Conservation (phyloP, 2,888 invertebrate genomes). For the Limnephilus marmoratus region DNA sequence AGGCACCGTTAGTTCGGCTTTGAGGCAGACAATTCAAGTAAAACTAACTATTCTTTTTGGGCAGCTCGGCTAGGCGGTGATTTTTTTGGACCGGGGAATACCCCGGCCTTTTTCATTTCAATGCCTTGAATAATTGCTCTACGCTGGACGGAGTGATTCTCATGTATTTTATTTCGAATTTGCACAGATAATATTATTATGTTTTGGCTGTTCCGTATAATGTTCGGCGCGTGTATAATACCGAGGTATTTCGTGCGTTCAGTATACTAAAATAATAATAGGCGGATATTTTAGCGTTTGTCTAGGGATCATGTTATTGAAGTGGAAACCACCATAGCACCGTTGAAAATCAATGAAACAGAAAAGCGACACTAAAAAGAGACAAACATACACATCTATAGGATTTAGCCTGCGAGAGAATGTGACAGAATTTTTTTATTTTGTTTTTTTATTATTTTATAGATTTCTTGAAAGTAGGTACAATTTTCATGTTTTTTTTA, state of each 20-base stretch:
- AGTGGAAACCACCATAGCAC: no score
- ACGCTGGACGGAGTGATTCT: neutral
- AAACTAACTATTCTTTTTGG: slow-evolving; percentile 33
- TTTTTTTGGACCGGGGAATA: slow-evolving; percentile 32
- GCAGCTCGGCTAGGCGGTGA: neutral
- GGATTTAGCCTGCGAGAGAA: no score
- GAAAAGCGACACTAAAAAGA: no score
- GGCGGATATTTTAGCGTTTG: neutral
- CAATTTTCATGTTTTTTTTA: no score
- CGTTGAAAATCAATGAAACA: no score
- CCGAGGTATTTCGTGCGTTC: no score
- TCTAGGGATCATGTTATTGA: neutral
- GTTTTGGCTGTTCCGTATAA: neutral
- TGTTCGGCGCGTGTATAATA: neutral
- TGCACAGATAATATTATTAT: neutral
- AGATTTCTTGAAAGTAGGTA: no score
- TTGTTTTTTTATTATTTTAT: no score
- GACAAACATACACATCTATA: no score
- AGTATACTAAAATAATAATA: neutral
- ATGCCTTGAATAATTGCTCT: slow-evolving; percentile 43
- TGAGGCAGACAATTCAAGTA: slow-evolving; percentile 13
- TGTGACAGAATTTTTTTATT: no score
- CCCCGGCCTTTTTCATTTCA: slow-evolving; percentile 42
- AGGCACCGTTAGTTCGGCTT: neutral
- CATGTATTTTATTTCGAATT: neutral